phyloP scores from a whole-genome alignment of 2,888 invertebrate species.

The Slavum lentiscoides region DNA sequence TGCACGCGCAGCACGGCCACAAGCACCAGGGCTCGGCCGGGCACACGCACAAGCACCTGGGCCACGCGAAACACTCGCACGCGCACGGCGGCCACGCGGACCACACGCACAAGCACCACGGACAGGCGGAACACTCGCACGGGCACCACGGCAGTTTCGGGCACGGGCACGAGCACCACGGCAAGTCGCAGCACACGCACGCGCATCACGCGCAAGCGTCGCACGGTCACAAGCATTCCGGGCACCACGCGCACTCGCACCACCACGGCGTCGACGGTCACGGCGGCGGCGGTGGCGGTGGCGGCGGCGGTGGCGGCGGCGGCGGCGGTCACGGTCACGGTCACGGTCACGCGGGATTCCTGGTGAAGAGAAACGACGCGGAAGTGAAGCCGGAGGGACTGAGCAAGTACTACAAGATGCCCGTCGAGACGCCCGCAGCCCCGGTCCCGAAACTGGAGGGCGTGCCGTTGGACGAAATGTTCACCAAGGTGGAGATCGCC shows the following conservation, averaged over 20 bases:
- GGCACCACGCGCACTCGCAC: slow-evolving; percentile 56
- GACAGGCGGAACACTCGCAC: slow-evolving; percentile 55
- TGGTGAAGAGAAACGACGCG: slow-evolving; percentile 55
- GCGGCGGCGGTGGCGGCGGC: slow-evolving; percentile 36
- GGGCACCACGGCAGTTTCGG: slow-evolving; percentile 56
- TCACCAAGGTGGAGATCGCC: slow-evolving; percentile 54
- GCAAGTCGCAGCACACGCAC: slow-evolving; percentile 55
- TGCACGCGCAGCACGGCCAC: slow-evolving; percentile 55
- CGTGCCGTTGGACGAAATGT: slow-evolving; percentile 52
- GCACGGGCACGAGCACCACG: slow-evolving; percentile 57
- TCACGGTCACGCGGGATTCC: slow-evolving; percentile 36
- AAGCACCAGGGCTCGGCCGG: slow-evolving; percentile 55
- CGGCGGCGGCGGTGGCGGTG: slow-evolving; percentile 48
- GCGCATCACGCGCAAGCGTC: slow-evolving; percentile 55
- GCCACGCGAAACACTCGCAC: slow-evolving; percentile 55
- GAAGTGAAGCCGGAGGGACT: slow-evolving; percentile 39
- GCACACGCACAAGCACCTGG: slow-evolving; percentile 55
- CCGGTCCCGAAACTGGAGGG: slow-evolving; percentile 19
- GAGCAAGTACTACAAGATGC: slow-evolving; percentile 51
- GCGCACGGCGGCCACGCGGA: slow-evolving; percentile 55
- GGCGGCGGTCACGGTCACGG: slow-evolving; percentile 42
- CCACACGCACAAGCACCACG: slow-evolving; percentile 56
- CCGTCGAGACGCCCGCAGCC: background rate
- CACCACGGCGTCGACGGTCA: slow-evolving; percentile 55
- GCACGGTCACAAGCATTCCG: slow-evolving; percentile 56